A percentile compares a stretch with the other conserved stretches of the same genome.
Conservation (phyloP, 2,888 invertebrate species). For the Noctuana brunneofusca region DNA sequence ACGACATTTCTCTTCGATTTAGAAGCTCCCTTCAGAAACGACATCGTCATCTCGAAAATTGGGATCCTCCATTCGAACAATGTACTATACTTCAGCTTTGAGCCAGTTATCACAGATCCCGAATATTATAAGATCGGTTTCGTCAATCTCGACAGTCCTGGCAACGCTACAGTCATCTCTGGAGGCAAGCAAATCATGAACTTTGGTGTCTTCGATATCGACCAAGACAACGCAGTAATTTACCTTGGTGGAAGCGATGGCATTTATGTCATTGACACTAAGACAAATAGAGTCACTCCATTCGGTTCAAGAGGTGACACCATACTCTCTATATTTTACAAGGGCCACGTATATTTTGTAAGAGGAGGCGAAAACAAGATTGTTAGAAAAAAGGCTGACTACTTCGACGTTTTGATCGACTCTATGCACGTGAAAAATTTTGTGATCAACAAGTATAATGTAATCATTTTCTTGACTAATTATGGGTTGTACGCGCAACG, state of each 20-base stretch:
- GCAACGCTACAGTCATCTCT: slow-evolving; percentile 48
- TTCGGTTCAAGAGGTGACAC: slow-evolving; percentile 66
- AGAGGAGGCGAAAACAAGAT: slow-evolving; percentile 56
- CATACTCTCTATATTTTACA: slow-evolving; percentile 60
- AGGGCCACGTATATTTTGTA: slow-evolving; percentile 62
- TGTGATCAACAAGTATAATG: slow-evolving; percentile 61
- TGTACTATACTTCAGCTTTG: slow-evolving; percentile 64
- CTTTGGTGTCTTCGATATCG: slow-evolving; percentile 68
- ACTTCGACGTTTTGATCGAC: slow-evolving; percentile 55
- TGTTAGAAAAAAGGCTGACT: slow-evolving; percentile 59
- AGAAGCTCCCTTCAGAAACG: slow-evolving; percentile 60
- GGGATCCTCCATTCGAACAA: slow-evolving; percentile 57
- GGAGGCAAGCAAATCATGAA: slow-evolving; percentile 54
- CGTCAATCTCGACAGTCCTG: slow-evolving; percentile 55
- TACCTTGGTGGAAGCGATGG: slow-evolving; percentile 71
- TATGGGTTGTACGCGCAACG: slow-evolving; percentile 62
- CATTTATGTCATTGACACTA: slow-evolving; percentile 56
- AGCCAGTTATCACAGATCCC: slow-evolving; percentile 60
- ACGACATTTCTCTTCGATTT: slow-evolving; percentile 59
- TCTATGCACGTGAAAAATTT: slow-evolving; percentile 59
- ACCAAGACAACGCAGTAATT: slow-evolving; percentile 60
- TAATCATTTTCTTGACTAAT: slow-evolving; percentile 57
- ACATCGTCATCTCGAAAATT: slow-evolving; percentile 63
- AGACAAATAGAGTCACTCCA: slow-evolving; percentile 49
- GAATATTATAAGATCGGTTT: slow-evolving; percentile 70